phyloP scores from a whole-genome alignment of 2,797 vertebrate genomes.

The Poeciliopsis turneri region DNA sequence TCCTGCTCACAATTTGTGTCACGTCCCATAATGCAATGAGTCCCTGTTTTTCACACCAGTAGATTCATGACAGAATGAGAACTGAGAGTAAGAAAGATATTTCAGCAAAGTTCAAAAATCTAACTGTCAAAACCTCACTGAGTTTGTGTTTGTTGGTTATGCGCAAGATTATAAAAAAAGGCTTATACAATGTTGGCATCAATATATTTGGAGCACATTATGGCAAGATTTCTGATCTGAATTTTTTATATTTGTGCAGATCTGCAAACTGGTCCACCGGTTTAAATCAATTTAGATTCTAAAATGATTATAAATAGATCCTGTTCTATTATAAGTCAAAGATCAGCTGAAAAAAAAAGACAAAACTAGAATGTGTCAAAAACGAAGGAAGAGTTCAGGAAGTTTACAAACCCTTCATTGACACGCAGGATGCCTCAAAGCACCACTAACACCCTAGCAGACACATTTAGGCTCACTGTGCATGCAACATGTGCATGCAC shows the following conservation, averaged over 20 bases:
- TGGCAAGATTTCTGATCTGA: background rate
- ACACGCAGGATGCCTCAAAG: slow-evolving; percentile 33
- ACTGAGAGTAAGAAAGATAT: slow-evolving; percentile 23
- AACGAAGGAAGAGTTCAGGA: slow-evolving; percentile 64
- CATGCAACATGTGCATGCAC: slow-evolving; percentile 20
- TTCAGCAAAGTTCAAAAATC: slow-evolving; percentile 1
- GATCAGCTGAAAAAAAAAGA: slow-evolving; percentile 23
- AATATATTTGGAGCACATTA: background rate
- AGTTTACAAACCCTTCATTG: slow-evolving; percentile 57
- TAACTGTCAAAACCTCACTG: background rate
- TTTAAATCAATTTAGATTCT: background rate
- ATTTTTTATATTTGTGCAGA: background rate
- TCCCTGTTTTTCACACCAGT: slow-evolving; percentile 64
- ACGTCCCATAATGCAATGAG: slow-evolving; percentile 55
- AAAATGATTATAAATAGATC: background rate
- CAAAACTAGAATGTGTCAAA: slow-evolving; percentile 43
- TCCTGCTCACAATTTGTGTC: slow-evolving; percentile 80
- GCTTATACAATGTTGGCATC: background rate
- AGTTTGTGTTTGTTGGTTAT: background rate
- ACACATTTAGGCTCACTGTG: slow-evolving; percentile 25
- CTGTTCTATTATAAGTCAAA: slow-evolving; percentile 33
- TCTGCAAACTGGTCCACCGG: background rate
- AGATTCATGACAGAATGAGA: slow-evolving; percentile 24
- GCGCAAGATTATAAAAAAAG: background rate
- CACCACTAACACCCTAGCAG: slow-evolving; percentile 34